A percentile compares a stretch with the other conserved stretches of the same genome.
phyloP scores from a whole-genome alignment of 2,888 invertebrate species.

The Acholoe squamosa region DNA sequence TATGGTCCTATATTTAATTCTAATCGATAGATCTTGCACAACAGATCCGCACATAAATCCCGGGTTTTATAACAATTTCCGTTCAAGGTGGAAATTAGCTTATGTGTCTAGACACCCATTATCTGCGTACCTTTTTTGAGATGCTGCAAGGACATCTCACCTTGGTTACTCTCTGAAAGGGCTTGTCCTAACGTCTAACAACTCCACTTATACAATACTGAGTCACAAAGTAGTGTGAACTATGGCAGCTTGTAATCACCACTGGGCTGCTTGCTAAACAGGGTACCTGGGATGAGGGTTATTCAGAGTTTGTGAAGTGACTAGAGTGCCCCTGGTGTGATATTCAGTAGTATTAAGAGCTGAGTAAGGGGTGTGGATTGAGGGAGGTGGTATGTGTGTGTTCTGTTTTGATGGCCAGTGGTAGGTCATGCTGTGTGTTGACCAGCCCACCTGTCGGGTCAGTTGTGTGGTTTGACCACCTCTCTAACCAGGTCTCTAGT shows the following conservation, averaged over 20 bases:
- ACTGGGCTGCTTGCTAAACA: slow-evolving; percentile 1
- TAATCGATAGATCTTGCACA: background rate
- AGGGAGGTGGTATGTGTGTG: background rate
- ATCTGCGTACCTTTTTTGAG: background rate
- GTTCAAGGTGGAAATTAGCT: background rate
- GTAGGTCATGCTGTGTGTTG: background rate
- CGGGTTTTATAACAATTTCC: background rate
- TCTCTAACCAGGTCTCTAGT: background rate
- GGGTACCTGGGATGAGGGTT: background rate
- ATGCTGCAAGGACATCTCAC: background rate
- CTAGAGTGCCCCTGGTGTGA: background rate
- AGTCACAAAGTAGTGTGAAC: background rate
- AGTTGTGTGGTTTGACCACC: background rate
- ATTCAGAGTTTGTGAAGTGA: background rate
- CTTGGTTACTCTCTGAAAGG: background rate
- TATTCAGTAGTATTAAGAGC: background rate
- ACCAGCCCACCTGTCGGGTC: slow-evolving; percentile 3
- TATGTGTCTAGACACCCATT: background rate
- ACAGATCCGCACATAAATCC: background rate
- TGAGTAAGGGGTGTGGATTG: background rate
- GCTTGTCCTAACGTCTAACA: background rate
- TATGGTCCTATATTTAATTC: no score
- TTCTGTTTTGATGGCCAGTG: background rate
- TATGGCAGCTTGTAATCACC: slow-evolving; percentile 1
- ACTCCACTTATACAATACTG: background rate